These are phyloP conservation scores for Aphidius ervi DNA, from an alignment of 1,140 invertebrate species.

Conservation along the genomic window DNA sequence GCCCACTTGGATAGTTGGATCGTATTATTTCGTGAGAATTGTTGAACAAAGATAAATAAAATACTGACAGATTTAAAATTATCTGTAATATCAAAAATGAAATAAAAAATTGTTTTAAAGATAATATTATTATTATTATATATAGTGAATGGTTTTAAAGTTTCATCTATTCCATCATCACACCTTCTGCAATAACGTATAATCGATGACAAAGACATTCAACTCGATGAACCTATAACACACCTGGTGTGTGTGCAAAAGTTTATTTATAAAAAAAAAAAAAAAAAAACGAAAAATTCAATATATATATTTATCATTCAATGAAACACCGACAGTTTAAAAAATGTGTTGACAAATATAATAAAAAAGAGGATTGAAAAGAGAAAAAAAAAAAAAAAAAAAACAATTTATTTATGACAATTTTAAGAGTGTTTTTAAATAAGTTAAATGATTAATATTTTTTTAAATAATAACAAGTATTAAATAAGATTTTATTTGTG, in stretches of 20 bases:
- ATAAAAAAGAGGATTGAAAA: not conserved
- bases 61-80: too few relatives aligned
- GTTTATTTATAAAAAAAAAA: conserved; percentile 19
- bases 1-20: too few relatives aligned
- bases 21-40: too few relatives aligned
- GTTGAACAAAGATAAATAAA: too few relatives aligned
- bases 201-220: conserved; percentile 25
- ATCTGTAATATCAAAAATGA: too few relatives aligned
- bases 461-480: not conserved
- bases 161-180: not conserved
- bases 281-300: conserved; percentile 12
- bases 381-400: not conserved
- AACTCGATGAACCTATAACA: conserved; percentile 19
- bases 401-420: conserved; percentile 1
- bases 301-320: not conserved
- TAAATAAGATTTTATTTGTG: conserved; percentile 22
- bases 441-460: not conserved
- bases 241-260: conserved; percentile 18
- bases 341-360: not conserved
- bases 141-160: too few relatives aligned
- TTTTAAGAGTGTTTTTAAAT: not conserved
- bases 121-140: too few relatives aligned
- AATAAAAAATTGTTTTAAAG: too few relatives aligned
- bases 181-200: conserved; percentile 23
- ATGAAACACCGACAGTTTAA: not conserved